Conservation (phyloP, 2,888 invertebrate genomes). For the Chaetoderma sp. region DNA sequence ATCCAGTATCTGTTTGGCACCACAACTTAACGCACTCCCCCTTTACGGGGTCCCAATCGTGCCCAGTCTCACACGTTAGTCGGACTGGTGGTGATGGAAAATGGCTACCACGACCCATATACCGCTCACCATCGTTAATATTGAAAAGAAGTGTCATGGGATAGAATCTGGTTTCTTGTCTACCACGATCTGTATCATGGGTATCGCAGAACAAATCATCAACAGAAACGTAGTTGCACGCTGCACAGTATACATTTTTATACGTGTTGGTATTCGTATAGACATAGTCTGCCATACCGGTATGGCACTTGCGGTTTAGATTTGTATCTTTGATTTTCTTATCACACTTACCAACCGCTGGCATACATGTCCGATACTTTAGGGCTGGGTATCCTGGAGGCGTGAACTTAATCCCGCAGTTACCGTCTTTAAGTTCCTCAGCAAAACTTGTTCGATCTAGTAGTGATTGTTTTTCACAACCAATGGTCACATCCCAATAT, state of each 20-base stretch:
- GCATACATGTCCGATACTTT: constrained; percentile 10
- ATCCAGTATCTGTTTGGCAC: too few species aligned
- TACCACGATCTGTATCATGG: background rate
- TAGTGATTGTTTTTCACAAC: constrained; percentile 6
- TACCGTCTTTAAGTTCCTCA: background rate
- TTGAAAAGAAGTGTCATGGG: too few species aligned
- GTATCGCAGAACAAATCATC: background rate
- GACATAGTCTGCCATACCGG: constrained; percentile 14
- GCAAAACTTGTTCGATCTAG: background rate
- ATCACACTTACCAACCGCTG: background rate
- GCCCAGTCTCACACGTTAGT: too few species aligned
- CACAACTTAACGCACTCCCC: too few species aligned
- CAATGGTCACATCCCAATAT: constrained; percentile 25
- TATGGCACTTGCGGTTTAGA: constrained; percentile 12
- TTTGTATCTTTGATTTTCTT: background rate
- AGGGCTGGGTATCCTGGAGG: constrained; percentile 2
- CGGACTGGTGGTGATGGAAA: too few species aligned
- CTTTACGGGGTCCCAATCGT: too few species aligned
- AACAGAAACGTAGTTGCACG: constrained; percentile 42
- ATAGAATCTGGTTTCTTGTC: too few species aligned
- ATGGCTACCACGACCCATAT: too few species aligned
- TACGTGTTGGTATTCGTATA: constrained; percentile 24
- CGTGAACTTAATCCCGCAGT: background rate
- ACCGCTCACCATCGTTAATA: too few species aligned
- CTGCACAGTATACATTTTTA: constrained; percentile 51